A percentile compares a stretch with the other conserved stretches of the same genome.
Evolutionary conservation across 2,113 vertebrate genomes (phyloP).

Genomic region (Labeo catla): DNA sequence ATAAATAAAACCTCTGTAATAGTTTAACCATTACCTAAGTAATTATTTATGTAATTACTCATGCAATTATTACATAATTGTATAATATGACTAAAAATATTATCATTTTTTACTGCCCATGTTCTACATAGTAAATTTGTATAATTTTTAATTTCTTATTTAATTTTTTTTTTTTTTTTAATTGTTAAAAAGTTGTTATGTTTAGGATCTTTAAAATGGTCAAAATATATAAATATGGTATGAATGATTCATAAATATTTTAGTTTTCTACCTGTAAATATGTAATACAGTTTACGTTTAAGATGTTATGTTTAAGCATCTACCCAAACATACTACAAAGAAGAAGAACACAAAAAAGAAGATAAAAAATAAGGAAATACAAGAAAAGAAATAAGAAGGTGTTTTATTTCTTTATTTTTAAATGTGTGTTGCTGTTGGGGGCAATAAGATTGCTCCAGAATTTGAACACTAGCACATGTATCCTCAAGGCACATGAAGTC

Average conservation of each 20-base stretch:
- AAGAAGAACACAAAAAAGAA: too few relatives aligned
- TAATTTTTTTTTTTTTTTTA: too few relatives aligned
- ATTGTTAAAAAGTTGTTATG: too few relatives aligned
- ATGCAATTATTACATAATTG: too few relatives aligned
- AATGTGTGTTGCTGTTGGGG: neutral
- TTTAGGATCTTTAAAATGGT: neutral
- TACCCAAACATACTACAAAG: neutral
- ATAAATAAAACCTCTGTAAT: too few relatives aligned
- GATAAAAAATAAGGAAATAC: neutral
- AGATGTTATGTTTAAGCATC: neutral
- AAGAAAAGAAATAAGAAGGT: neutral
- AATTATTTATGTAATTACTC: too few relatives aligned
- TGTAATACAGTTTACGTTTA: neutral
- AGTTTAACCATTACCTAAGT: too few relatives aligned
- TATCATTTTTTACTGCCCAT: too few relatives aligned
- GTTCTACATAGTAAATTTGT: too few relatives aligned
- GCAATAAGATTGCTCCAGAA: neutral
- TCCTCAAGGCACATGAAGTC: slow-evolving; percentile 1
- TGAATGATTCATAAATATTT: neutral
- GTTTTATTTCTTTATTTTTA: neutral
- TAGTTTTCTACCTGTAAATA: neutral
- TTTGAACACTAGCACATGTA: neutral
- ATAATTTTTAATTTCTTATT: too few relatives aligned
- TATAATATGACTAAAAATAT: too few relatives aligned
- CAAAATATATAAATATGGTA: neutral